phyloP scores from a whole-genome alignment of 2,113 vertebrate species.

The Gasterosteus nipponicus region DNA sequence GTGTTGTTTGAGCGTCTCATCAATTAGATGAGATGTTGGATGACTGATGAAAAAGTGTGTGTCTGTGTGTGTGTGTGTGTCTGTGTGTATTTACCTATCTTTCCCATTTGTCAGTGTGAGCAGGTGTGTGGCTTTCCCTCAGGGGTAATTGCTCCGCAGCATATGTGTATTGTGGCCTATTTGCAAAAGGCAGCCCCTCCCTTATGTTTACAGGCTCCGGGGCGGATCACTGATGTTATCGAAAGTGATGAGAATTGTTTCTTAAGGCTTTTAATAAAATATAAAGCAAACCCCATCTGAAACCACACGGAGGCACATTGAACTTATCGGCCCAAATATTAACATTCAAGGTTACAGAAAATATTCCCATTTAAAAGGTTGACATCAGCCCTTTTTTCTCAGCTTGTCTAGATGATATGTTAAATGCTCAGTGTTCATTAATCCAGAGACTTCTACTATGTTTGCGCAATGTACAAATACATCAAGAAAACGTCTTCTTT shows the following conservation, averaged over 20 bases:
- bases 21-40: constrained; percentile 19
- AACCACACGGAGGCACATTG: accelerated
- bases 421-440: background rate
- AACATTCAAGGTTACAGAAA: background rate
- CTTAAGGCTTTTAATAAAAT: background rate
- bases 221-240: constrained; percentile 32
- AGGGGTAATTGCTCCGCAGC: constrained; percentile 23
- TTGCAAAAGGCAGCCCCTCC: constrained; percentile 39
- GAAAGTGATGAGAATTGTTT: background rate
- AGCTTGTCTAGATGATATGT: background rate
- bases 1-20: constrained; percentile 52
- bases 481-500: background rate
- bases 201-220: constrained; percentile 44
- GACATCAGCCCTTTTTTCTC: background rate
- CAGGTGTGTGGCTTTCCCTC: constrained; percentile 19
- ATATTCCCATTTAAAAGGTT: background rate
- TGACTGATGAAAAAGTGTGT: constrained; percentile 16
- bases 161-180: constrained; percentile 31
- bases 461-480: background rate
- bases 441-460: background rate
- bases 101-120: constrained; percentile 1
- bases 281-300: background rate
- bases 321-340: background rate
- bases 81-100: background rate
- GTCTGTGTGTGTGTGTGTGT: constrained; percentile 3